phyloP scores from a whole-genome alignment of 1,140 invertebrate species.

The Drosophila bifasciata region DNA sequence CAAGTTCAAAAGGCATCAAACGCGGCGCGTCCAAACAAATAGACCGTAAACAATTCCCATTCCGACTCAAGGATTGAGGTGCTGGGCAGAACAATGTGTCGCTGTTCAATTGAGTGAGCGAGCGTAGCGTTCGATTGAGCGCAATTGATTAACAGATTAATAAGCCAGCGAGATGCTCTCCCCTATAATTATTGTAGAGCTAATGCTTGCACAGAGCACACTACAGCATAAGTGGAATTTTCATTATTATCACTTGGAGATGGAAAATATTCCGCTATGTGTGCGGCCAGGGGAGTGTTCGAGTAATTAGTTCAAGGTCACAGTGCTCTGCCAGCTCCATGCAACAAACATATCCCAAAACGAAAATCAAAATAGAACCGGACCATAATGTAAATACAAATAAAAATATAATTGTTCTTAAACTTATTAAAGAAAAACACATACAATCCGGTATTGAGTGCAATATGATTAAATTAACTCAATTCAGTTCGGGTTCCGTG shows the following conservation, averaged over 20 bases:
- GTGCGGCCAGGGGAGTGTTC: neutral
- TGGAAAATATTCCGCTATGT: slow-evolving; percentile 34
- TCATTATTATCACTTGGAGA: slow-evolving; percentile 62
- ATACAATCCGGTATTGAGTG: slow-evolving; percentile 40
- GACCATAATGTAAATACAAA: slow-evolving; percentile 31
- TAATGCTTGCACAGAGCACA: slow-evolving; percentile 24
- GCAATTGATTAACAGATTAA: slow-evolving; percentile 75
- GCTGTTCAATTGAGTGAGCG: slow-evolving; percentile 2
- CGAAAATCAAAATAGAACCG: slow-evolving; percentile 32
- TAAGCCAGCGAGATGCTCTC: slow-evolving; percentile 31
- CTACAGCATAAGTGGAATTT: slow-evolving; percentile 63
- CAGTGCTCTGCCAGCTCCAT: slow-evolving; percentile 9
- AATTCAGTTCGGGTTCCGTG: neutral
- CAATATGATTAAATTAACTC: slow-evolving; percentile 46
- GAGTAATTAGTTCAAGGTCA: slow-evolving; percentile 72
- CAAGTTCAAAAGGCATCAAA: slow-evolving; percentile 72
- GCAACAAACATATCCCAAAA: slow-evolving; percentile 30
- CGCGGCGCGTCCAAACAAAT: slow-evolving; percentile 57
- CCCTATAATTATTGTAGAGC: slow-evolving; percentile 27
- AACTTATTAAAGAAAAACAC: slow-evolving; percentile 26
- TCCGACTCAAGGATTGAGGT: slow-evolving; percentile 73
- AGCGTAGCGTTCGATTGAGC: slow-evolving; percentile 51
- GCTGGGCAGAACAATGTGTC: slow-evolving; percentile 47
- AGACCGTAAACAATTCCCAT: slow-evolving; percentile 47
- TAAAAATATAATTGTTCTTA: slow-evolving; percentile 24